Evolutionary conservation across 2,888 invertebrate species (phyloP).

Genomic region (Cosmorhoe ocellata): DNA sequence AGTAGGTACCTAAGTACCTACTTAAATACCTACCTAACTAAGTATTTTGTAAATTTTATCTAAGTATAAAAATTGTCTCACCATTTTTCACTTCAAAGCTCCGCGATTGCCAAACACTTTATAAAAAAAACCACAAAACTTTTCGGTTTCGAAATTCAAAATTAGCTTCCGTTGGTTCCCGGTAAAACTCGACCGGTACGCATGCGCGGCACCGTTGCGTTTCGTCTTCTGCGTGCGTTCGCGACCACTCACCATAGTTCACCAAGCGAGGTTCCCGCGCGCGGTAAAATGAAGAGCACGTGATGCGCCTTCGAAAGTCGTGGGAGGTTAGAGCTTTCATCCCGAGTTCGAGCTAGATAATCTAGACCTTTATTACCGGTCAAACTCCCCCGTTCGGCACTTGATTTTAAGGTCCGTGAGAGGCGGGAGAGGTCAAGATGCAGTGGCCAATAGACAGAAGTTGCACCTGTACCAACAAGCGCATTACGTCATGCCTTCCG

Average conservation of each 20-base stretch:
- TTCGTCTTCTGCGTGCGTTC: conserved; percentile 58
- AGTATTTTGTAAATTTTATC: too few relatives aligned
- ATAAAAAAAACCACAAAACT: conserved; percentile 1
- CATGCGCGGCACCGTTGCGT: conserved; percentile 68
- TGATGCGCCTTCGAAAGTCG: conserved; percentile 66
- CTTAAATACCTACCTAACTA: too few relatives aligned
- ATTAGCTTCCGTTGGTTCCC: conserved; percentile 44
- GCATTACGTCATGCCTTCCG: not conserved
- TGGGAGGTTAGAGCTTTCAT: conserved; percentile 50
- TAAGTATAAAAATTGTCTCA: not conserved
- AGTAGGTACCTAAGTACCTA: too few relatives aligned
- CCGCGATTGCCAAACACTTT: not conserved
- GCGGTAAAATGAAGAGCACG: conserved; percentile 56
- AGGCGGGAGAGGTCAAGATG: conserved; percentile 24
- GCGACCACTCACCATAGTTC: conserved; percentile 50
- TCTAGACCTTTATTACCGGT: conserved; percentile 2
- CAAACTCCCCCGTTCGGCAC: not conserved
- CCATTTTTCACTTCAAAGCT: conserved; percentile 1
- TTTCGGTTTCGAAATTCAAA: conserved; percentile 27
- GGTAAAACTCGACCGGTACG: conserved; percentile 52
- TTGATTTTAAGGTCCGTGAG: conserved; percentile 8
- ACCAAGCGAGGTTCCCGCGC: conserved; percentile 50
- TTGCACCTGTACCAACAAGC: conserved; percentile 14
- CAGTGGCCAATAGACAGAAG: conserved; percentile 27
- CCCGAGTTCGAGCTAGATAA: conserved; percentile 9